Percentiles rank a stretch among this genome's conserved stretches.
phyloP scores from a whole-genome alignment of 2,888 invertebrate species.

The Phortica magna region DNA sequence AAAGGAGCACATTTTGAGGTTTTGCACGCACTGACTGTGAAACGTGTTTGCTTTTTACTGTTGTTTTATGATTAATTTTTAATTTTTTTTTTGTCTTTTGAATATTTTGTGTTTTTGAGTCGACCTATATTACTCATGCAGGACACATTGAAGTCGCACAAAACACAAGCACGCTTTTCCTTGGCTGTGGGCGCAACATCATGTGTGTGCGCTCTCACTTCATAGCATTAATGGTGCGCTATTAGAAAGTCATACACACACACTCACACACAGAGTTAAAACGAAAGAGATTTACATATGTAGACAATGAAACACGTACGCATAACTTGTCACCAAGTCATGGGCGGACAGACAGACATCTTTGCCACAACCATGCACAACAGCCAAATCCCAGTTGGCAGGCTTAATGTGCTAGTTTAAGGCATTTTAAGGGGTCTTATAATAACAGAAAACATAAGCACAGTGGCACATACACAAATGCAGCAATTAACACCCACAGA shows the following conservation, averaged over 20 bases:
- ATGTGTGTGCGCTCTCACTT: background rate
- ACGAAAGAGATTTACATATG: conserved; percentile 17
- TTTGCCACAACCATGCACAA: background rate
- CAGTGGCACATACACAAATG: conserved; percentile 55
- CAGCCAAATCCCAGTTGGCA: conserved; percentile 44
- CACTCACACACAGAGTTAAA: background rate
- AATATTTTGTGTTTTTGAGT: conserved; percentile 22
- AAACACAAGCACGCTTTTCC: conserved; percentile 18
- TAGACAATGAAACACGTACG: conserved; percentile 5
- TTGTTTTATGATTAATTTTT: conserved; percentile 69
- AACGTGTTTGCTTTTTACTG: conserved; percentile 45
- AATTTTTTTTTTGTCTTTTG: conserved; percentile 40
- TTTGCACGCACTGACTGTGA: background rate
- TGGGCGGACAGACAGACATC: background rate
- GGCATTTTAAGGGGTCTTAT: conserved; percentile 59
- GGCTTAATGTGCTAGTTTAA: conserved; percentile 57
- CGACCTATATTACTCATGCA: conserved; percentile 25
- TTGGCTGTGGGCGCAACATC: background rate
- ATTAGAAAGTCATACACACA: conserved; percentile 12
- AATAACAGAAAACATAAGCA: conserved; percentile 50
- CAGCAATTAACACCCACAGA: conserved; percentile 39
- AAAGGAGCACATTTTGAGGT: conserved; percentile 14
- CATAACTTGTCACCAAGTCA: background rate
- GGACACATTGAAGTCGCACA: conserved; percentile 2
- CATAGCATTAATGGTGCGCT: background rate